Conservation (phyloP, 1,140 invertebrate genomes). For the Diuraphis noxia region DNA sequence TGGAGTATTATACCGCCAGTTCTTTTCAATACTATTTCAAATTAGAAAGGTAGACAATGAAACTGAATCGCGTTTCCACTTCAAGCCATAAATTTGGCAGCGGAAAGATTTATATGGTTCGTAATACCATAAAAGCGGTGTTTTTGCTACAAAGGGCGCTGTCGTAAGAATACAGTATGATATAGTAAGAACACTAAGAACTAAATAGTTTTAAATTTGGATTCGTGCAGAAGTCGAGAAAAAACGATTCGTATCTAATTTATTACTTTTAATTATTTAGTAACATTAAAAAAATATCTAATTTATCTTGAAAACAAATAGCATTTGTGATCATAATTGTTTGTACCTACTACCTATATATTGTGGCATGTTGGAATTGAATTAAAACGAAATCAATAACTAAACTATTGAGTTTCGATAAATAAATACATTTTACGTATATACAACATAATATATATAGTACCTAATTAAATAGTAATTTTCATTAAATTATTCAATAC, state of each 20-base stretch:
- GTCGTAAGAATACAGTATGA: constrained; percentile 2
- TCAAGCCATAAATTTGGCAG: constrained; percentile 49
- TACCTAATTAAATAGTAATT: not conserved
- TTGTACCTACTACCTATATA: too few species aligned
- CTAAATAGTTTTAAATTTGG: constrained; percentile 21
- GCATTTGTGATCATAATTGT: not conserved
- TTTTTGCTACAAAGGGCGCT: constrained; percentile 12
- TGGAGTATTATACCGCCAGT: constrained; percentile 30
- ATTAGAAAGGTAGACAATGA: constrained; percentile 51
- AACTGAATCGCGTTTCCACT: constrained; percentile 30
- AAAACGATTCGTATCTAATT: not conserved
- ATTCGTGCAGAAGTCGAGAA: not conserved
- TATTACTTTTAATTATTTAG: not conserved
- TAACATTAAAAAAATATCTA: not conserved
- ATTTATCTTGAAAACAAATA: not conserved
- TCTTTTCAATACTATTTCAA: constrained; percentile 47
- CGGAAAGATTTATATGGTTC: constrained; percentile 46
- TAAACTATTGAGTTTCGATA: not conserved
- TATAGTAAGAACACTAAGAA: not conserved
- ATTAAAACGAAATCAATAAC: not conserved
- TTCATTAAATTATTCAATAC: not conserved
- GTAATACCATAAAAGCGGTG: constrained; percentile 32
- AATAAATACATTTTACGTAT: not conserved
- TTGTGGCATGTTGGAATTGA: not conserved
- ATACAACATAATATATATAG: not conserved